Evolutionary conservation across 2,113 vertebrate genomes (phyloP).

Genomic region (Caranx melampygus): DNA sequence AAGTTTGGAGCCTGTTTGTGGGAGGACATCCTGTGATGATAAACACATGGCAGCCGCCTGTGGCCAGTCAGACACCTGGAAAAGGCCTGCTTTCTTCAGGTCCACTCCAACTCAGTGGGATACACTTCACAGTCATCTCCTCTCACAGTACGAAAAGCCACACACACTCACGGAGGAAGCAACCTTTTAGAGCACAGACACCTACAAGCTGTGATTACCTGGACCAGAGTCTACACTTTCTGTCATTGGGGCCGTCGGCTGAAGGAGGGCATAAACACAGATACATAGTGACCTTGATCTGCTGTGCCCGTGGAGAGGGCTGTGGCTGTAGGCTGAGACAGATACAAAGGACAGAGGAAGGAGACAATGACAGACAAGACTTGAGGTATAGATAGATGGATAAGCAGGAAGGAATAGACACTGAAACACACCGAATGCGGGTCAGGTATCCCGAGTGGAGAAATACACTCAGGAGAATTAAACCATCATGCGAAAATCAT

Average conservation of each 20-base stretch:
- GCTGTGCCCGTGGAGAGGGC: constrained; percentile 29
- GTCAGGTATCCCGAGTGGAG: background rate
- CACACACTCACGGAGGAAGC: constrained; percentile 26
- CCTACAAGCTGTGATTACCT: constrained; percentile 72
- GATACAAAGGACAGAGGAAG: constrained; percentile 39
- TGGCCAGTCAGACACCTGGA: constrained; percentile 32
- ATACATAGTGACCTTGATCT: constrained; percentile 67
- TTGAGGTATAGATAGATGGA: constrained; percentile 1
- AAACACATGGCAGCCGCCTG: constrained; percentile 63
- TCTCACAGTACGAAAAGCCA: constrained; percentile 44
- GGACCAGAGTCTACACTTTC: constrained; percentile 48
- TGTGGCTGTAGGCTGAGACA: constrained; percentile 10
- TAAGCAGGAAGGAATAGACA: background rate
- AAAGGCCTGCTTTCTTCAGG: constrained; percentile 26
- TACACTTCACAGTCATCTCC: constrained; percentile 46
- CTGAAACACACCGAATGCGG: background rate
- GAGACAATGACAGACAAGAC: constrained; percentile 3
- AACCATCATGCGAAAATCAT: background rate
- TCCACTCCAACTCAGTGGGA: constrained; percentile 65
- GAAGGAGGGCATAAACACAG: constrained; percentile 39
- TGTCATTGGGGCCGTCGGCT: constrained; percentile 60
- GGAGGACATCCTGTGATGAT: constrained; percentile 61
- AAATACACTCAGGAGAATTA: background rate
- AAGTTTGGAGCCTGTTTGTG: constrained; percentile 53
- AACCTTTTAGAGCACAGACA: constrained; percentile 42